A percentile compares a stretch with the other conserved stretches of the same genome.
Evolutionary conservation across 53 echinoderm and acorn worm genomes (phyloP).

Genomic region (Zoroaster sp.): DNA sequence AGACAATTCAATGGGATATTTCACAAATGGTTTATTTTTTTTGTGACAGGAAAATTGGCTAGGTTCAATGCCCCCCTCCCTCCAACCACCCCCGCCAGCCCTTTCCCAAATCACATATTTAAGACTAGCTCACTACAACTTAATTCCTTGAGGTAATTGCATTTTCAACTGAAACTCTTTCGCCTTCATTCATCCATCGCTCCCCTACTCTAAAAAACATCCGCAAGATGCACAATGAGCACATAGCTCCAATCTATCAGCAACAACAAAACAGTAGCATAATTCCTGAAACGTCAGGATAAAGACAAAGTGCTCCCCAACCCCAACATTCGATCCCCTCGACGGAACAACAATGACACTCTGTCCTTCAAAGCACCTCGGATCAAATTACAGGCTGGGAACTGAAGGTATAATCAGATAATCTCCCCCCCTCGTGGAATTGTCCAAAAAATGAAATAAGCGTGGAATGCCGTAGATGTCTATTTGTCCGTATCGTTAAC

Average conservation of each 20-base stretch:
- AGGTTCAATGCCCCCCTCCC: too few species aligned
- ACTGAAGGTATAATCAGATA: neutral
- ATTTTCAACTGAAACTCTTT: too few species aligned
- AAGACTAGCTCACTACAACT: too few species aligned
- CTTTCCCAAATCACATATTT: too few species aligned
- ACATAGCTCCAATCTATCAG: neutral
- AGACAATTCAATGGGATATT: too few species aligned
- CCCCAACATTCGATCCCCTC: neutral
- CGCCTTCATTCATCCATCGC: too few species aligned
- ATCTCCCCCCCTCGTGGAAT: neutral
- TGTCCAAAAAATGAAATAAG: neutral
- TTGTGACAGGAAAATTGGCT: too few species aligned
- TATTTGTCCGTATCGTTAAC: neutral
- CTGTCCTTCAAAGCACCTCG: neutral
- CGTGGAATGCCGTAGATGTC: neutral
- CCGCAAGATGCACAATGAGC: neutral
- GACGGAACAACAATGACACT: neutral
- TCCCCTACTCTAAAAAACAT: too few species aligned
- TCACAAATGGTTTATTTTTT: too few species aligned
- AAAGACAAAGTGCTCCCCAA: neutral
- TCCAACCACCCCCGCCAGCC: too few species aligned
- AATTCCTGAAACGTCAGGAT: neutral
- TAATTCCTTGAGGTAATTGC: too few species aligned
- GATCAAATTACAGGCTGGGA: conserved; percentile 27
- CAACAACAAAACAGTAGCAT: neutral